Evolutionary conservation across 2,113 vertebrate species (phyloP), one percentile per base, ranked within the genome.

Genomic region (Rhadina sibilatrix): DNA sequence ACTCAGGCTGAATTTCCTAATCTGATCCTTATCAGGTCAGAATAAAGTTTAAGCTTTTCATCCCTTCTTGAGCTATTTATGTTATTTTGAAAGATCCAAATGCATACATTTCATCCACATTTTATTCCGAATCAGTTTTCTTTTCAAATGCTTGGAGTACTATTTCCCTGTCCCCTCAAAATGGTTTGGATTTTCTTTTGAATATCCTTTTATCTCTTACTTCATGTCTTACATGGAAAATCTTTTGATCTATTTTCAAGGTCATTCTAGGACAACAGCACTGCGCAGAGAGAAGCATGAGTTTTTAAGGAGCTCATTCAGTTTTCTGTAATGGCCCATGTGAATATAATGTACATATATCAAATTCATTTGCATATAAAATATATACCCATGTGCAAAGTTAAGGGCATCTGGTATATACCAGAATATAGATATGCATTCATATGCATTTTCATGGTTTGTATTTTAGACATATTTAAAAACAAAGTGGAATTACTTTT

Each of bases 181-280:
- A 84, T 68, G 5, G 1, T 83, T 93, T 87, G 65, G 28, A 78
- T 79, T 83, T 94, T 91, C 23, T 71, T 80, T 90, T 71, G 19
- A 71, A 42, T 91, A 86, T 37, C 46, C 21, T 86, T 93, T 72
- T 69, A 59, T 95, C 42, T 95, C 49, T 83, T 60, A 52, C 42
- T 87, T 94, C 31, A 30, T 61, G 44, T 54, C 30, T 81, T 54
- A 33, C n/a, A 47, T 24, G 49, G 68, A 81, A 97, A 96, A 91
- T 59, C 25, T 74, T 69, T 92, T 94, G 27, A 84, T 84, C 61
- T 84, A 8, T 93, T 78, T 76, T 82, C 56, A 90, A 91, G 74
- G 54, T 25, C 53, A 91, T 89, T 70, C 47, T 75, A 50, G 71
- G 80, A 75, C 17, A 19, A 56, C 10, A 50, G 2, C 28, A 74